Conservation (phyloP, 2,113 vertebrate genomes). For the Indri indri region DNA sequence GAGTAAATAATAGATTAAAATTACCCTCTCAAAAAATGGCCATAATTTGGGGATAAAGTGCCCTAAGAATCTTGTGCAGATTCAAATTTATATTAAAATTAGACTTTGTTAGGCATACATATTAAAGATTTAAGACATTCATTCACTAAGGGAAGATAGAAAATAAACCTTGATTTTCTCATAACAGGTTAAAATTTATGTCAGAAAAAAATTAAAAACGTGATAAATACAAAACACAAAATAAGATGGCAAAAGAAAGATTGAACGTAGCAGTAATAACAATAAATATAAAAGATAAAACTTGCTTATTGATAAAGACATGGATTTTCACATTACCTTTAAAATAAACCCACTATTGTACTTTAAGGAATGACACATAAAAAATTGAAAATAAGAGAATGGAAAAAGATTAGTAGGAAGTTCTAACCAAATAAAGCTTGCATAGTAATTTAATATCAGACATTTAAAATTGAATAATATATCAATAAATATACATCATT, state of each 20-base stretch:
- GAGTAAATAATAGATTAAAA: neutral
- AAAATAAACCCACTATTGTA: neutral
- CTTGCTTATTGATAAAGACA: neutral
- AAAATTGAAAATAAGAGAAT: neutral
- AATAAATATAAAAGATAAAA: slow-evolving; percentile 9
- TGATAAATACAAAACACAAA: neutral
- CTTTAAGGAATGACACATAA: neutral
- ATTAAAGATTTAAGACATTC: neutral
- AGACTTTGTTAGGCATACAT: neutral
- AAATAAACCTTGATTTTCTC: neutral
- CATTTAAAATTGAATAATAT: neutral
- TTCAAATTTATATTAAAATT: neutral
- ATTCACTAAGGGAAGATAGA: neutral
- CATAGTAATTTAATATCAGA: neutral
- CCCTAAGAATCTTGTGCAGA: neutral
- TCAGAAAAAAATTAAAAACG: neutral
- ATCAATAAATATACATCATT: neutral
- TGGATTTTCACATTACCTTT: neutral
- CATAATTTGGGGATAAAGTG: neutral
- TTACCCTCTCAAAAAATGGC: neutral
- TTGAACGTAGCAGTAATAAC: neutral
- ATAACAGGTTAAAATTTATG: neutral
- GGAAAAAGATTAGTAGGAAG: neutral
- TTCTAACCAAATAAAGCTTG: neutral
- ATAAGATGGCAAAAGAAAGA: neutral